Evolutionary conservation across 2,888 invertebrate species (phyloP).

Genomic region (Electrophaes corylata): DNA sequence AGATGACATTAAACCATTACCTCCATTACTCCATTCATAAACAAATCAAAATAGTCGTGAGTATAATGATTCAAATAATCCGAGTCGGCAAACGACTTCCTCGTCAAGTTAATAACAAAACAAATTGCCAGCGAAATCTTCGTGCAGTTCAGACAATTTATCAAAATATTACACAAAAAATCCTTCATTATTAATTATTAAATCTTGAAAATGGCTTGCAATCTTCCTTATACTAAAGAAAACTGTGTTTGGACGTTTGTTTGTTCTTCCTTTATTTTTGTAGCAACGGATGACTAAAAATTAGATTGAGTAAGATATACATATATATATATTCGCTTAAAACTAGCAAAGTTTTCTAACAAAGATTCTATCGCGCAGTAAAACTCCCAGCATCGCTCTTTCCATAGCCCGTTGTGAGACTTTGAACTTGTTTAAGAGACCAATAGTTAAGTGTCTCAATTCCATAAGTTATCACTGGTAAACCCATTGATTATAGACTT

Average conservation of each 20-base stretch:
- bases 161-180: constrained; percentile 75
- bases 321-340: too few relatives aligned
- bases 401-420: too few relatives aligned
- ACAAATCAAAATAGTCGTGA: constrained; percentile 29
- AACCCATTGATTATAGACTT: too few relatives aligned
- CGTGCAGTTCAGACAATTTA: constrained; percentile 72
- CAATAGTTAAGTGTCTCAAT: too few relatives aligned
- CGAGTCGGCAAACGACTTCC: constrained; percentile 72
- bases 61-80: constrained; percentile 60
- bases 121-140: constrained; percentile 74
- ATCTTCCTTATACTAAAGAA: constrained; percentile 21
- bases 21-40: constrained; percentile 22
- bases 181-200: constrained; percentile 76
- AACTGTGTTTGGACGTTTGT: neutral
- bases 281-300: too few relatives aligned
- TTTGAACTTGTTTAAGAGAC: too few relatives aligned
- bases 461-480: too few relatives aligned
- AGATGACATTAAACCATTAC: neutral
- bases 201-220: constrained; percentile 73
- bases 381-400: too few relatives aligned
- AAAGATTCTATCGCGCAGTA: too few relatives aligned
- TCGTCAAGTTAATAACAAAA: constrained; percentile 79
- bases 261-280: constrained; percentile 17
- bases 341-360: too few relatives aligned
- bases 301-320: too few relatives aligned